phyloP scores from a whole-genome alignment of 2,797 vertebrate genomes.

The Pseudocheirus occidentalis region DNA sequence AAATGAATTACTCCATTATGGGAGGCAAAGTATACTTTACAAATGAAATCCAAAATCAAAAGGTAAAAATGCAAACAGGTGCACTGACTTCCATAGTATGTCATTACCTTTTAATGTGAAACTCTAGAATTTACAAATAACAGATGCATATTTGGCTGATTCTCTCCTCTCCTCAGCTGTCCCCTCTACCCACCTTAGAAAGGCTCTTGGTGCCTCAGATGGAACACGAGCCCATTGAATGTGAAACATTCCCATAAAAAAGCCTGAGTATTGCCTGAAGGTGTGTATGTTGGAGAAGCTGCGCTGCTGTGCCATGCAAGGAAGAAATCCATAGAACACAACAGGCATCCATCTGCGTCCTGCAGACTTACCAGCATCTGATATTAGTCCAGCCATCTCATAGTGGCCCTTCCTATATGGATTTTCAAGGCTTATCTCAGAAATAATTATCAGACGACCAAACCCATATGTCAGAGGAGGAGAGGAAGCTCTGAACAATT shows the following conservation, averaged over 20 bases:
- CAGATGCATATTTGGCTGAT: conserved; percentile 41
- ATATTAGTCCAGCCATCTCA: not conserved
- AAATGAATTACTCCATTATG: not conserved
- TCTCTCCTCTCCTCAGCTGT: not conserved
- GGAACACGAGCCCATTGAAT: conserved; percentile 33
- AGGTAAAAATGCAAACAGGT: not conserved
- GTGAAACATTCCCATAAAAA: conserved; percentile 3
- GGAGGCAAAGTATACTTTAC: conserved; percentile 8
- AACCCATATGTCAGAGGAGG: not conserved
- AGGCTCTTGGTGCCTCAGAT: conserved; percentile 10
- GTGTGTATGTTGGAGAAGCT: not conserved
- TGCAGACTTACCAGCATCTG: not conserved
- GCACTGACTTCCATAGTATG: conserved; percentile 34
- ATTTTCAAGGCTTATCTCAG: conserved; percentile 8
- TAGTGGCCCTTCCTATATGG: not conserved
- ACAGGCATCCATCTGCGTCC: not conserved
- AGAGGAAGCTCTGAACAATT: not conserved
- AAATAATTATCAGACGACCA: conserved; percentile 25
- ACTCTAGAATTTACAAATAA: conserved; percentile 36
- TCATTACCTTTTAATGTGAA: not conserved
- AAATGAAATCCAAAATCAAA: conserved; percentile 51
- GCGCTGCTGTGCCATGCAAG: not conserved
- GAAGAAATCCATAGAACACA: not conserved
- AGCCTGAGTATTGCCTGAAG: not conserved
- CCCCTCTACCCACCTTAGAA: not conserved